These are phyloP conservation scores for Gymnothorax javanicus DNA, from an alignment of 2,797 vertebrate species.

Conservation along the genomic window DNA sequence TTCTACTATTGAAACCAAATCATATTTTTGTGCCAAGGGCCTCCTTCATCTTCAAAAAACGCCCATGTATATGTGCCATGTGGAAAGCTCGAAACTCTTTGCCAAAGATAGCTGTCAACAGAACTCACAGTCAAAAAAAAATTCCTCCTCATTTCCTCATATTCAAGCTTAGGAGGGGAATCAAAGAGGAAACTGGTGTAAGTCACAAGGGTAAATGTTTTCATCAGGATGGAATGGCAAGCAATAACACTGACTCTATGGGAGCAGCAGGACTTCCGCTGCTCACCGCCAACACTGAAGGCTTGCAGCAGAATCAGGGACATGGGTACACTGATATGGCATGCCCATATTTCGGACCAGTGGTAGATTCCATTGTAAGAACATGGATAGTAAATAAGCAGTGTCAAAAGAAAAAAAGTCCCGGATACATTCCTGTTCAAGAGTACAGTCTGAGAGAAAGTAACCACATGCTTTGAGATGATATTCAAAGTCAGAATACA, in stretches of 20 bases:
- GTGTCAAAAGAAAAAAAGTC: conserved; percentile 6
- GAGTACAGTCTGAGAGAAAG: not conserved
- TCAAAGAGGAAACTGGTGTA: not conserved
- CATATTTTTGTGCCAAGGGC: not conserved
- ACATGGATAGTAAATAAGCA: conserved; percentile 6
- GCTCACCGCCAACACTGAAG: not conserved
- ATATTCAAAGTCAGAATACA: conserved; percentile 13
- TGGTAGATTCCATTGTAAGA: not conserved
- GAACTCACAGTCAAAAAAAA: not conserved
- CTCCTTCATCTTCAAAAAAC: not conserved
- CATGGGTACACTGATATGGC: not conserved
- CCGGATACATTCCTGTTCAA: not conserved
- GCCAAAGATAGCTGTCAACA: not conserved
- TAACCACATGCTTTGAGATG: conserved; percentile 10
- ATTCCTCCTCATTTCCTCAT: not conserved
- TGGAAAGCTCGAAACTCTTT: not conserved
- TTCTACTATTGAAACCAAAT: not conserved
- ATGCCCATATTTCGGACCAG: not conserved
- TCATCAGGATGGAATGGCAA: not conserved
- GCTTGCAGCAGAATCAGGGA: not conserved
- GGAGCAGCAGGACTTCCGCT: not conserved
- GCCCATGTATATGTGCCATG: not conserved
- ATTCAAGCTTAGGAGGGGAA: not conserved
- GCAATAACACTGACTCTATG: conserved; percentile 8
- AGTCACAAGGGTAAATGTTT: not conserved